A percentile compares a stretch with the other conserved stretches of the same genome.
phyloP scores from a whole-genome alignment of 2,888 invertebrate species.

The Tipula unca region DNA sequence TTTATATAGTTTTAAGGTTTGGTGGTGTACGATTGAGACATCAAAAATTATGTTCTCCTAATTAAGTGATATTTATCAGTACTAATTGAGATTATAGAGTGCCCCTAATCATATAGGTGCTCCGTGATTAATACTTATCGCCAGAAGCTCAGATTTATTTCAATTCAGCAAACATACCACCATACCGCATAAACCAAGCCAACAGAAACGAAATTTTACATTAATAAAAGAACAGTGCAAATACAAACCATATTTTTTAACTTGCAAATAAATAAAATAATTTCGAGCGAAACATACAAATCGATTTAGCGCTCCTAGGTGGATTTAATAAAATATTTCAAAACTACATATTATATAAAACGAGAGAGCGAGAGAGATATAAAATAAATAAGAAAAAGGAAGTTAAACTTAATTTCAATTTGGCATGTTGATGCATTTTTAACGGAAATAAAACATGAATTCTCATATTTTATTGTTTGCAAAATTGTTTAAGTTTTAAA shows the following conservation, averaged over 20 bases:
- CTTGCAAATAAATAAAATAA: not conserved
- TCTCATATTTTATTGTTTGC: not conserved
- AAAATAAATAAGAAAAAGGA: not conserved
- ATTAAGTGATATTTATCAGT: not conserved
- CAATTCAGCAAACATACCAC: not conserved
- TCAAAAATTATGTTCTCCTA: not conserved
- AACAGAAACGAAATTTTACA: not conserved
- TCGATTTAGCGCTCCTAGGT: not conserved
- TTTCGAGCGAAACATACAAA: not conserved
- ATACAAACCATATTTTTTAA: not conserved
- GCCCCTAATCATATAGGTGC: not conserved
- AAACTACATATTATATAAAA: not conserved
- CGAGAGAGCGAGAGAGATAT: not conserved
- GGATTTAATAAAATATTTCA: not conserved
- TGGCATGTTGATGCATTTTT: constrained; percentile 16
- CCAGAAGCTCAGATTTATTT: no score
- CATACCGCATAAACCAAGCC: not conserved
- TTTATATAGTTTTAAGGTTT: not conserved
- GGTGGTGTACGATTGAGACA: not conserved
- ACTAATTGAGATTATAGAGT: not conserved
- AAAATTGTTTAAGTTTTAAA: not conserved
- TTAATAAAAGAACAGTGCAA: not conserved
- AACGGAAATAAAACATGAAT: not conserved
- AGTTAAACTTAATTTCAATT: constrained; percentile 17
- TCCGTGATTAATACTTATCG: not conserved